Base-by-base conservation (phyloP, 2,888 invertebrate genomes). In the Eristalis arbustorum region DNA sequence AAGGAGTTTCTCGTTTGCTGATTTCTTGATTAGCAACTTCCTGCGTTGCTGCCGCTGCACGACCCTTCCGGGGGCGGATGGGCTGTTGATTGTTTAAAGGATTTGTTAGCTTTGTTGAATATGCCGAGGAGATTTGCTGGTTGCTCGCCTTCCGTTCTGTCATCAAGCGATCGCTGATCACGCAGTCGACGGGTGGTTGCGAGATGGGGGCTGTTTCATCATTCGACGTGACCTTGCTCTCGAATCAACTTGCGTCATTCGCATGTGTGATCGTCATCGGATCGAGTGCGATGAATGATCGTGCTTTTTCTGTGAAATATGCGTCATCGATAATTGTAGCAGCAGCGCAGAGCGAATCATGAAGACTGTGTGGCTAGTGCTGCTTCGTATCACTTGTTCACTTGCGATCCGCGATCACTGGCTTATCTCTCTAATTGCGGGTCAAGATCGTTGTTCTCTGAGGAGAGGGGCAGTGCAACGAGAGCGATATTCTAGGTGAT, bases 1-100 rank as follows among this genome's bases (percentile, higher is more conserved):
- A 13, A 42, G 23, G 71, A 49, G 23, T 5, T 22, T 6, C 11
- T 57, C 14, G 11, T 10, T 31, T 68, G 31, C 34, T 57, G 56
- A 42, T 10, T 57, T 68, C 22, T 57, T 68, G 68, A 59, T 69
- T 57, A 57, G 14, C 6, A 14, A 69, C 22, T 69, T 69, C 34
- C 68, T 69, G 68, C 34, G 13, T 40, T 3, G 25, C 2, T 62
- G 28, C 31, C 28, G n/a, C 31, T 25, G 61, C 61, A 8, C 6
- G 49, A 18, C 42, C n/a, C 42, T 42, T 14, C 4, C 6, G n/a
- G 14, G 42, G 18, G 2, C 49, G 49, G 49, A 49, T 49, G 49
- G 8, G 8, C 49, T 49, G 49, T 49, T 49, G 49, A 49, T 49
- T 49, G 18, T 49, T 18, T 18, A 49, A 49, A 49, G 49, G 18